These are phyloP conservation scores for Cephus pulcher DNA, from an alignment of 2,888 invertebrate species.

Conservation along the genomic window DNA sequence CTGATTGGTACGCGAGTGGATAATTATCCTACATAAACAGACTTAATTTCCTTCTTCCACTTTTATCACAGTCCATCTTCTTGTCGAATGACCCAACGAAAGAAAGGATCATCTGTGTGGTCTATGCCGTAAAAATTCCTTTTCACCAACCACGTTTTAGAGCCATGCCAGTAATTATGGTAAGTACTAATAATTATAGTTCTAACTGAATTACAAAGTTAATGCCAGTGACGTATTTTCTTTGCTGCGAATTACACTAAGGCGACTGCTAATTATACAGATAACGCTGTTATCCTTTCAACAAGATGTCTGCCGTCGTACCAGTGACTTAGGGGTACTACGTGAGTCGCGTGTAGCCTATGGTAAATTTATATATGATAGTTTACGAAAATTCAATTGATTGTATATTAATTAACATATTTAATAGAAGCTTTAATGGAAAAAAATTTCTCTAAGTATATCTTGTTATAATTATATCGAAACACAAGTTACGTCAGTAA, in stretches of 20 bases:
- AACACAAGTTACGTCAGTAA: not conserved
- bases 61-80: not conserved
- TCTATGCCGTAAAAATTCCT: not conserved
- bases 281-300: not conserved
- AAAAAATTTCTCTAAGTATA: not conserved
- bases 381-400: not conserved
- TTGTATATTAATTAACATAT: not conserved
- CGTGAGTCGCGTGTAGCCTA: no score
- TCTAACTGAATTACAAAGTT: not conserved
- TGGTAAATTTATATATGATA: not conserved
- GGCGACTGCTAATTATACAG: not conserved
- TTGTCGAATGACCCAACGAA: not conserved
- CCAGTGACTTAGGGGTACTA: not conserved
- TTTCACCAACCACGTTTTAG: not conserved
- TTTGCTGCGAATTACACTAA: not conserved
- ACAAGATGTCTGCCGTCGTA: not conserved
- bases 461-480: not conserved
- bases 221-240: not conserved
- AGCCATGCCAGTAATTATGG: not conserved
- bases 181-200: not conserved
- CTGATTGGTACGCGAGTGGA: not conserved
- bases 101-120: not conserved
- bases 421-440: not conserved
- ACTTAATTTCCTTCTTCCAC: not conserved
- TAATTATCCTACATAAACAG: not conserved